Percentiles rank a stretch among this genome's conserved stretches.
phyloP scores from a whole-genome alignment of 2,888 invertebrate species.

The Eulithis prunata region DNA sequence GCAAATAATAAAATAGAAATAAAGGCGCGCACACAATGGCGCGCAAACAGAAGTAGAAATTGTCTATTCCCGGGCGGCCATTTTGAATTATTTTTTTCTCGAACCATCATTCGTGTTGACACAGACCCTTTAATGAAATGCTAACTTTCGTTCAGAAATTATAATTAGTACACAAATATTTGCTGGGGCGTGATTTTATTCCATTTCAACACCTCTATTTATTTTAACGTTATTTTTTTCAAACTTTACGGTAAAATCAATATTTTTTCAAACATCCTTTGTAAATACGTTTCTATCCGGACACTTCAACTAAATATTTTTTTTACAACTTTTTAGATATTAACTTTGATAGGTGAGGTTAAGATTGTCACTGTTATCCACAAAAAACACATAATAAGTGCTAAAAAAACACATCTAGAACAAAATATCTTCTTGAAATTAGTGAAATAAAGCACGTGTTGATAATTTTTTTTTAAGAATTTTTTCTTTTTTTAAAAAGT shows the following conservation, averaged over 20 bases:
- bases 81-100: slow-evolving; percentile 40
- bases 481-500: no score
- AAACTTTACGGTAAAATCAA: not conserved
- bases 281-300: no score
- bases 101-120: slow-evolving; percentile 43
- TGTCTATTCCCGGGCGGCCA: slow-evolving; percentile 31
- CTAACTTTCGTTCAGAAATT: slow-evolving; percentile 59
- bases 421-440: no score
- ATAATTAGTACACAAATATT: slow-evolving; percentile 63
- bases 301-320: no score
- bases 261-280: no score
- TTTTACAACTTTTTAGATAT: no score
- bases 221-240: slow-evolving; percentile 2
- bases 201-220: slow-evolving; percentile 38
- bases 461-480: no score
- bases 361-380: no score
- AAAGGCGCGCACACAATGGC: slow-evolving; percentile 9
- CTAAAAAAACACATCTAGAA: no score
- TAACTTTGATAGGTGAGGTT: no score
- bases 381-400: no score
- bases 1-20: slow-evolving; percentile 9
- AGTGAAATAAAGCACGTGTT: no score
- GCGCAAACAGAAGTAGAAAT: slow-evolving; percentile 16
- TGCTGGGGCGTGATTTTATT: slow-evolving; percentile 37
- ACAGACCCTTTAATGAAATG: slow-evolving; percentile 58